A percentile compares a stretch with the other conserved stretches of the same genome.
Evolutionary conservation across 1,140 invertebrate species (phyloP).

Genomic region (Drosophila mauritiana): DNA sequence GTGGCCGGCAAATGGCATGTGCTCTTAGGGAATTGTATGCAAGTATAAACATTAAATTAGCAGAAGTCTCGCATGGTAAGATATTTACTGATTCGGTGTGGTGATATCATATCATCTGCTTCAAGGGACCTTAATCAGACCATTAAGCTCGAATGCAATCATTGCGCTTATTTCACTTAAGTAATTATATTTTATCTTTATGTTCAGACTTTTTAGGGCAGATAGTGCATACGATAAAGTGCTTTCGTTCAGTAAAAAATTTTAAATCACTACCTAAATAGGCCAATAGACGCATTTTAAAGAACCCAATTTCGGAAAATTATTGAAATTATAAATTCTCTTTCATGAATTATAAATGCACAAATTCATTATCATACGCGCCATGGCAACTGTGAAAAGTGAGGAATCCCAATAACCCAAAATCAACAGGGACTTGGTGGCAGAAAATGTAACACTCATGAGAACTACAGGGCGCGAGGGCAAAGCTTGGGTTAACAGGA

Average conservation of each 20-base stretch:
- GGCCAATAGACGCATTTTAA: not conserved
- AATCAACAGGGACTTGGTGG: slow-evolving; percentile 23
- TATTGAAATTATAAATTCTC: not conserved
- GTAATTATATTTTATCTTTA: not conserved
- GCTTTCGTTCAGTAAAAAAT: too few species aligned
- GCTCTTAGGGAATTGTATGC: not conserved
- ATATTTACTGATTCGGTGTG: not conserved
- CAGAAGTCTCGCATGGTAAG: too few species aligned
- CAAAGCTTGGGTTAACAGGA: slow-evolving; percentile 5
- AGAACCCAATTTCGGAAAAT: not conserved
- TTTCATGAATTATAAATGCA: slow-evolving; percentile 17
- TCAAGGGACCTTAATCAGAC: not conserved
- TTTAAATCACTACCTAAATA: not conserved
- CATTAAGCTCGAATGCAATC: not conserved
- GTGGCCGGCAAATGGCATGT: not conserved
- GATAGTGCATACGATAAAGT: too few species aligned
- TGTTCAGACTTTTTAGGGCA: too few species aligned
- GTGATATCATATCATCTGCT: not conserved
- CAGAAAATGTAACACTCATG: slow-evolving; percentile 4
- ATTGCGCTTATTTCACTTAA: too few species aligned
- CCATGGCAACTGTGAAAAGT: slow-evolving; percentile 1
- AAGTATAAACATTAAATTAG: not conserved
- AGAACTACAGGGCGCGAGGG: slow-evolving; percentile 3
- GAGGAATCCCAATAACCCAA: slow-evolving; percentile 23
- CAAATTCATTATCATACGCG: slow-evolving; percentile 3